Conservation (phyloP, 2,888 invertebrate species). For the Sphecodes monilicornis region DNA sequence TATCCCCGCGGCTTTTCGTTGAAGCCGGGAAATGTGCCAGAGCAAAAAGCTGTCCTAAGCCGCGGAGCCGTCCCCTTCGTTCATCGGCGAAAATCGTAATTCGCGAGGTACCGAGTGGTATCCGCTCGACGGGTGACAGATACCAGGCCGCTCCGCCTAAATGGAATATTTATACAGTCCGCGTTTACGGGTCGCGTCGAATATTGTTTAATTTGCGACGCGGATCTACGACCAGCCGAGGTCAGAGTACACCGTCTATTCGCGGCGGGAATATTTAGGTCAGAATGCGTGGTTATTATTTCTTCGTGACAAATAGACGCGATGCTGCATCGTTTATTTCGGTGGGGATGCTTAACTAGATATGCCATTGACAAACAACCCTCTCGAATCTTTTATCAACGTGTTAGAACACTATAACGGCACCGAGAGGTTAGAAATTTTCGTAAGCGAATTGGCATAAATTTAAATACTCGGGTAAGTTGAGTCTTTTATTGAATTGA, state of each 20-base stretch:
- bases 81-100: slow-evolving; percentile 52
- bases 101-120: slow-evolving; percentile 49
- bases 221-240: not conserved
- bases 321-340: slow-evolving; percentile 21
- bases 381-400: not conserved
- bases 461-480: too few relatives aligned
- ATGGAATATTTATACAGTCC: slow-evolving; percentile 57
- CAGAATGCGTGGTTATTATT: slow-evolving; percentile 37
- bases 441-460: too few relatives aligned
- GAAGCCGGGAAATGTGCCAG: slow-evolving; percentile 56
- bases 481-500: too few relatives aligned
- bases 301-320: slow-evolving; percentile 34
- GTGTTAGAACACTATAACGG: not conserved
- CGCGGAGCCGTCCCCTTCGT: slow-evolving; percentile 14
- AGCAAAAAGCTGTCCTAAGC: slow-evolving; percentile 55
- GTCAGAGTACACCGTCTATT: slow-evolving; percentile 46
- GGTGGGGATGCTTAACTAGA: not conserved
- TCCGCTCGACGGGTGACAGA: slow-evolving; percentile 48
- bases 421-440: not conserved
- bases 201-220: slow-evolving; percentile 57
- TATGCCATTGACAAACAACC: not conserved
- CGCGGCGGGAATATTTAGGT: slow-evolving; percentile 33
- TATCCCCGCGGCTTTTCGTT: slow-evolving; percentile 10
- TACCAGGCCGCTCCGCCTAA: slow-evolving; percentile 34
- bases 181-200: slow-evolving; percentile 18